Conservation (phyloP, 1,140 invertebrate species). For the Phenacoccus solenopsis region DNA sequence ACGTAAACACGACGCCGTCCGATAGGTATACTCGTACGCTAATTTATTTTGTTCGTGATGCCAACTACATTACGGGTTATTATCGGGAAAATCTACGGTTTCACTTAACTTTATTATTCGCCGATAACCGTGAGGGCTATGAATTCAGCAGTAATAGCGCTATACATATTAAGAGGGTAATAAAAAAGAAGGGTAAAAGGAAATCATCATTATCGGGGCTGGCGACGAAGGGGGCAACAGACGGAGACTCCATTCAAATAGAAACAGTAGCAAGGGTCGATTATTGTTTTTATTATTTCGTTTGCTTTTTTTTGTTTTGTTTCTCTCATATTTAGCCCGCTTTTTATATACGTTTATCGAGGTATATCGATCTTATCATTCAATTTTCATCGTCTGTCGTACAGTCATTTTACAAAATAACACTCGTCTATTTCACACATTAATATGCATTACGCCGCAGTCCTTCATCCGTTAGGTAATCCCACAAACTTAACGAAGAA, state of each 20-base stretch:
- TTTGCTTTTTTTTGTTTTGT: background rate
- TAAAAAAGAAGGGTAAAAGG: background rate
- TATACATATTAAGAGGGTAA: background rate
- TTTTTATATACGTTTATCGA: background rate
- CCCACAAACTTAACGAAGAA: no score
- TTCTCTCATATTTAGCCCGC: background rate
- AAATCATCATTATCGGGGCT: background rate
- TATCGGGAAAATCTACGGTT: background rate
- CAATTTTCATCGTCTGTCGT: background rate
- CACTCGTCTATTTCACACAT: background rate
- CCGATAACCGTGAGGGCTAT: background rate
- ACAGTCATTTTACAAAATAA: background rate
- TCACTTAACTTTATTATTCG: background rate
- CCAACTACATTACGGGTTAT: background rate
- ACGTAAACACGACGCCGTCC: background rate
- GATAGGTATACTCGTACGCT: background rate
- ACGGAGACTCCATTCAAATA: background rate
- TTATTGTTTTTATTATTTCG: background rate
- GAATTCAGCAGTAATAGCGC: background rate
- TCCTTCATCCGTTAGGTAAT: no score
- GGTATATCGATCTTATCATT: background rate
- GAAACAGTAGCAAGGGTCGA: background rate
- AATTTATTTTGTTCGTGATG: slow-evolving; percentile 3
- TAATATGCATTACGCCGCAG: no score
- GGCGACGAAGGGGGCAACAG: background rate